Evolutionary conservation across 1,140 invertebrate genomes (phyloP).

Genomic region (Zaprionus inermis): DNA sequence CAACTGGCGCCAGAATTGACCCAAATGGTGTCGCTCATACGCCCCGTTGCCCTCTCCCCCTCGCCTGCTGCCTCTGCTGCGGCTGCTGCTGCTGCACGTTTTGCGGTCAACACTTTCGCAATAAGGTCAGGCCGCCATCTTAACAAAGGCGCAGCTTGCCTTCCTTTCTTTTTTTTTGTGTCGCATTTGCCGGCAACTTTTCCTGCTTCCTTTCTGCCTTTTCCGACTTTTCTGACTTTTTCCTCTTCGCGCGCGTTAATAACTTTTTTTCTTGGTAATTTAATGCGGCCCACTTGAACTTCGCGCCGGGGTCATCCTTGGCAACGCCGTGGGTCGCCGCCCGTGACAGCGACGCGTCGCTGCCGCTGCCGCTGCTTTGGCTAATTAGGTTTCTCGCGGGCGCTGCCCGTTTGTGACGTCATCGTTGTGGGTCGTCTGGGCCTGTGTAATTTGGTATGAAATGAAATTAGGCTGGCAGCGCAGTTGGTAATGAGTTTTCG

Average conservation of each 20-base stretch:
- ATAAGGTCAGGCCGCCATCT: slow-evolving; percentile 57
- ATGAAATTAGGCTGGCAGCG: slow-evolving; percentile 65
- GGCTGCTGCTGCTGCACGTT: slow-evolving; percentile 33
- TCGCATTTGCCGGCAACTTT: slow-evolving; percentile 22
- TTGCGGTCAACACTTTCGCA: slow-evolving; percentile 77
- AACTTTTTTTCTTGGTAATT: slow-evolving; percentile 58
- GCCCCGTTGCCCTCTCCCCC: not conserved
- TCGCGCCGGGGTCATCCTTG: slow-evolving; percentile 29
- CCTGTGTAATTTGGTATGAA: slow-evolving; percentile 73
- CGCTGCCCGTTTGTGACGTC: slow-evolving; percentile 57
- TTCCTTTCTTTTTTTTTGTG: not conserved
- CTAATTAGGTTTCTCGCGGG: slow-evolving; percentile 72
- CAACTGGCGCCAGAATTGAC: slow-evolving; percentile 61
- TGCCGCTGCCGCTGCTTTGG: slow-evolving; percentile 37
- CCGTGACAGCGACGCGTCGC: too few species aligned
- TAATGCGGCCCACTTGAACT: slow-evolving; percentile 28
- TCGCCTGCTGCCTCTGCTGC: not conserved
- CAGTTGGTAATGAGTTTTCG: slow-evolving; percentile 74
- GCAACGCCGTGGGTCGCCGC: slow-evolving; percentile 21
- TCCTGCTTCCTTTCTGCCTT: slow-evolving; percentile 11
- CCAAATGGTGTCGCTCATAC: slow-evolving; percentile 30
- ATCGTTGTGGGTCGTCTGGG: slow-evolving; percentile 39
- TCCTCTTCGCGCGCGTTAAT: slow-evolving; percentile 57
- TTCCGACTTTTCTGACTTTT: slow-evolving; percentile 42
- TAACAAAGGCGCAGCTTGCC: slow-evolving; percentile 15